Base-by-base conservation (phyloP, 2,113 vertebrate genomes). In the Poecile atricapillus region DNA sequence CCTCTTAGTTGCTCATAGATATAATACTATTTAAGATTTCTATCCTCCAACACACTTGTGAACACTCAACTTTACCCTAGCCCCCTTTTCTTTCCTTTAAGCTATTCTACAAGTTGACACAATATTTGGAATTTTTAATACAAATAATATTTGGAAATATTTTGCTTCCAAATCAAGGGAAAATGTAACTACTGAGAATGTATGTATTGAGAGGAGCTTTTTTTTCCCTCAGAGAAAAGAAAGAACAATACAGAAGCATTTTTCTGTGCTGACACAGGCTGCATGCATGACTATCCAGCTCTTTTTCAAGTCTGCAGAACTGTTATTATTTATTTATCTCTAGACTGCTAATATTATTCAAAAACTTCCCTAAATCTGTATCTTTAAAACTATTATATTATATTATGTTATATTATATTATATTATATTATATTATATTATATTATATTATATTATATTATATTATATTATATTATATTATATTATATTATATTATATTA, bases 1-100 rank as follows among this genome's bases (percentile, higher is more conserved):
- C 58, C 60, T 94, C 75, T 95, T 76, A 25, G 58, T 94, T 87
- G 62, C 58, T 76, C 82, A 78, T 60, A 96, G 91, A 93, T 94
- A 85, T 75, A 84, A 71, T 33, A 71, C 39, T 81, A n/a, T 53
- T 95, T 79, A 84, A 76, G 49, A 79, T 69, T 93, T 87, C 87
- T 93, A 20, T 69, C 37, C 69, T 84, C 56, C 81, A 92, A 68
- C 25, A 89, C 73, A 76, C 37, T 92, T 78, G 65, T 49, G 53
- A 94, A 59, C 56, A 78, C 68, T 71, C 65, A 90, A 64, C 41
- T 91, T 84, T 63, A 81, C 64, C 15, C 33, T 81, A 87, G 55
- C 9, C 10, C 3, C 41, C n/a, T 86, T 27, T 71, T 79, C 41
- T 67, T 67, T 70, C 35, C 68, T 84, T 89, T 63, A 73, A 58